Base-by-base conservation (phyloP, 1,140 invertebrate genomes). In the Rhopalosiphum padi region DNA sequence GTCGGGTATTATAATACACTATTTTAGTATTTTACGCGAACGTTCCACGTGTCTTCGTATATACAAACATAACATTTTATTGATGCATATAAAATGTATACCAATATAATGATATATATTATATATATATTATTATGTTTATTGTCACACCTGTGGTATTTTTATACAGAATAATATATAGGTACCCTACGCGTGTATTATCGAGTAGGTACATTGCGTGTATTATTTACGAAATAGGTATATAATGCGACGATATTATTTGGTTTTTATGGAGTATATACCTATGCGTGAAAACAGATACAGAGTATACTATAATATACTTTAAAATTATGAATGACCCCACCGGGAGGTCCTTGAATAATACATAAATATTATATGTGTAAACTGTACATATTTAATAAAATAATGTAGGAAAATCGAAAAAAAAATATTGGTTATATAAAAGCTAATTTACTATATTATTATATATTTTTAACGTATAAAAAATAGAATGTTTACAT, bases 301-400 rank as follows among this genome's bases (percentile, higher is more conserved):
- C 3, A 68, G 3, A 9, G 3, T 60, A 60, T 30, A 68, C 18
- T 68, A n/a, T n/a, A 68, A 18, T n/a, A n/a, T n/a, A 68, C 30
- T 68, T 15, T n/a, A 68, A 68, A 68, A n/a, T 68, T 68, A 68
- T 68, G 15, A 68, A 68, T 5, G 60, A n/a, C 11, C n/a, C 60
- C 30, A 68, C 30, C 60, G 60, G 60, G 25, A 60, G 55, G 25
- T 30, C 25, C 30, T 68, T n/a, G 60, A 68, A 68, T n/a, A n/a
- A 68, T 68, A n/a, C 60, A 68, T 68, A n/a, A 68, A 68, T 41
- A 83, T 83, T 22, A 68, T 68, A 68, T 68, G 60, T 68, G 60
- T 60, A 60, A 8, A 25, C 6, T 68, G 60, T 60, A 60, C 25
- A 25, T 7, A 25, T 60, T 30, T 60, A 60, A 15, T 60, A 68